Evolutionary conservation across 2,113 vertebrate genomes (phyloP).

Genomic region (Aspiorhynchus laticeps): DNA sequence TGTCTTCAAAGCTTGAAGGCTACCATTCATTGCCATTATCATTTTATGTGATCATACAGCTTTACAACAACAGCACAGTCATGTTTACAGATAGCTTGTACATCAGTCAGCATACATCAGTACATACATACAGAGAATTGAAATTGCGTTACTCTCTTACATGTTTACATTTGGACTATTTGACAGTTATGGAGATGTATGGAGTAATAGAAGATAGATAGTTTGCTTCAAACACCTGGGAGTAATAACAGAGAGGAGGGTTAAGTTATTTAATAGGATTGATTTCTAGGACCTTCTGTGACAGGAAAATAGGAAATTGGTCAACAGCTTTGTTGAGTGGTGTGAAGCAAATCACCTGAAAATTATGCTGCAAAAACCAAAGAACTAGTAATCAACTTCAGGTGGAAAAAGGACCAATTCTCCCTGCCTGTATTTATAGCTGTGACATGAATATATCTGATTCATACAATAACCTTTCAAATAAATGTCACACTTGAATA

Average conservation of each 20-base stretch:
- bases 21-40: background rate
- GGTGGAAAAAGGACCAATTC: background rate
- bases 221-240: too few relatives aligned
- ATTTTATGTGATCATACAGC: background rate
- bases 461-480: background rate
- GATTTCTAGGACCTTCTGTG: background rate
- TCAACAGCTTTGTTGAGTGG: background rate
- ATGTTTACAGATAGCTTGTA: too few relatives aligned
- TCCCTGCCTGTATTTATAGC: background rate
- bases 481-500: background rate
- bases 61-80: too few relatives aligned
- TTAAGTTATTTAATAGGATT: background rate
- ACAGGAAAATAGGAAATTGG: background rate
- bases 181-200: too few relatives aligned
- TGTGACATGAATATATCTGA: background rate
- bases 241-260: too few relatives aligned
- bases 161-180: background rate
- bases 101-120: too few relatives aligned
- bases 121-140: too few relatives aligned
- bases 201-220: too few relatives aligned
- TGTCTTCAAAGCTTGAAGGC: background rate
- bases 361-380: background rate
- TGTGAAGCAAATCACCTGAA: background rate
- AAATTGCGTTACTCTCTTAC: too few relatives aligned
- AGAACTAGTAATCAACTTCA: background rate